These are phyloP conservation scores for Gymnorhina tibicen DNA, from an alignment of 2,113 vertebrate genomes.

Conservation along the genomic window DNA sequence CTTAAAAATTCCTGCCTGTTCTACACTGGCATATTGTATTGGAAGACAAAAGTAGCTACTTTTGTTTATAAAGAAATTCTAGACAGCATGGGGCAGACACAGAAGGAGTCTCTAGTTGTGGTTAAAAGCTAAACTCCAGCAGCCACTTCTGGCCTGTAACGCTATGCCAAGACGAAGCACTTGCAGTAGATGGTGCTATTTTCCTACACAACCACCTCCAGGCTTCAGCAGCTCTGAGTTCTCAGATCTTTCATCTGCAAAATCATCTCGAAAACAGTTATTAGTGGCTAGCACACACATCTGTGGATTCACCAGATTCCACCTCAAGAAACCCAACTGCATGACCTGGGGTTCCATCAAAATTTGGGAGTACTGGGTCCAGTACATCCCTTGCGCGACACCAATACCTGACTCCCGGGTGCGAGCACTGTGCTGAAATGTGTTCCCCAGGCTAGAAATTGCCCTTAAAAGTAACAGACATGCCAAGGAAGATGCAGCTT, in stretches of 20 bases:
- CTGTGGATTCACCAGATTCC: not conserved
- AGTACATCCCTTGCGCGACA: fast-evolving
- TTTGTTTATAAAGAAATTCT: not conserved
- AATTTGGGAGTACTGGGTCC: fast-evolving
- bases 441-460: not conserved
- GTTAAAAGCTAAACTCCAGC: not conserved
- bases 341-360: not conserved
- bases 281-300: not conserved
- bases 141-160: not conserved
- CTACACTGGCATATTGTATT: not conserved
- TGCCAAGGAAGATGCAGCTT: not conserved
- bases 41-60: not conserved
- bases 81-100: not conserved
- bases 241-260: not conserved
- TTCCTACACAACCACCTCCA: not conserved
- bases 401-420: fast-evolving
- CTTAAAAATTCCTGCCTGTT: not conserved
- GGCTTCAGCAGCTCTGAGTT: not conserved
- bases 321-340: not conserved
- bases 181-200: constrained; percentile 63
- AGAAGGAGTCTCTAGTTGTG: not conserved
- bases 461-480: not conserved
- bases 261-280: not conserved
- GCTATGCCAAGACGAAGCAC: fast-evolving
- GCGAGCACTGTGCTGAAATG: not conserved